Evolutionary conservation across 2,888 invertebrate genomes (phyloP), one percentile per base, ranked within the genome.

Genomic region (Hirtodrosophila confusa): DNA sequence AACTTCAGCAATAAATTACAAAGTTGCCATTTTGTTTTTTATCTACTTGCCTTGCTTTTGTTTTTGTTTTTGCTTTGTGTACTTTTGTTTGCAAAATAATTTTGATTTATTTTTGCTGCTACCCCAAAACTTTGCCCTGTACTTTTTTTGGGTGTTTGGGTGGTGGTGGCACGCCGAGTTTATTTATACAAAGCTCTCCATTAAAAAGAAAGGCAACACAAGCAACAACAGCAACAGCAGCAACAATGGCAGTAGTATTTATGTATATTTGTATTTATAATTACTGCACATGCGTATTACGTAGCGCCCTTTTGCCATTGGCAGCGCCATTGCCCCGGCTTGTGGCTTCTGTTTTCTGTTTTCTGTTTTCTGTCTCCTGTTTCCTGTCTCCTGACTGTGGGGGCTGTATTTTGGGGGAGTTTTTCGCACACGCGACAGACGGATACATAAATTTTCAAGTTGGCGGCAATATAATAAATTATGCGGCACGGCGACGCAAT

Each of bases 281-380:
- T 90, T 89, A 90, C 89, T 90, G 89, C 89, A 90, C 89, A 90
- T 90, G 89, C 89, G 89, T 89, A 89, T 75, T 83, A 75, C 69
- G 67, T 29, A 33, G 67, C 60, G 70, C 70, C 74, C 69, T 61
- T 65, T 63, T 43, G 50, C 43, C 47, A 35, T 50, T 48, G 44
- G 33, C 33, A 35, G 47, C 8, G 41, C 48, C 44, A 31, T 54
- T 24, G 35, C 36, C 49, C 37, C 3, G 9, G 27, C 27, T 6
- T 6, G 31, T 35, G 5, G 17, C 17, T 17, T 17, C 17, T 17
- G 17, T 17, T 17, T 17, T 17, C 17, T 17, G 17, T 17, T 2
- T 17, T 2, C 17, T 17, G 17, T 17, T 2, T 17, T 1, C 17
- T 11, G 47, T 36, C 10, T 48, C 37, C 27, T 24, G 37, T 8